Evolutionary conservation across 2,888 invertebrate species (phyloP).

Genomic region (Cotesia congregata): DNA sequence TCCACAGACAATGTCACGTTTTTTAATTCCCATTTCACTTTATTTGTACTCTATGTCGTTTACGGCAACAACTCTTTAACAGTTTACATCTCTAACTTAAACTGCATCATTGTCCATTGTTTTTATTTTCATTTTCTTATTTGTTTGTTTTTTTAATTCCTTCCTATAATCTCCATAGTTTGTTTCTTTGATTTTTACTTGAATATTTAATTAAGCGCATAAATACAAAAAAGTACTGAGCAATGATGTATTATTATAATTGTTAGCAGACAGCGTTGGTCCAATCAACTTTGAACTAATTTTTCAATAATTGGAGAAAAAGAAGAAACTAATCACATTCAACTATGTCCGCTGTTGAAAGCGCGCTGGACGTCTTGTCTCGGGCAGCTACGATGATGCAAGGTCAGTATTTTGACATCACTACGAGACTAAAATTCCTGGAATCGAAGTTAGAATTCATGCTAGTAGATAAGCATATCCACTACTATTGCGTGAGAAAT

Average conservation of each 20-base stretch:
- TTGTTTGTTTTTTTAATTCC: slow-evolving; percentile 16
- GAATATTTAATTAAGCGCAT: neutral
- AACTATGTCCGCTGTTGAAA: slow-evolving; percentile 82
- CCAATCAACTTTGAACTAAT: neutral
- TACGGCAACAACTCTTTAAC: slow-evolving; percentile 9
- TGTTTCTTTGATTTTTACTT: neutral
- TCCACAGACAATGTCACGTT: slow-evolving; percentile 70
- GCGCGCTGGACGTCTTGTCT: slow-evolving; percentile 88
- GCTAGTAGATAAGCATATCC: no score
- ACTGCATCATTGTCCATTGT: slow-evolving; percentile 17
- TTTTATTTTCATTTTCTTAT: slow-evolving; percentile 10
- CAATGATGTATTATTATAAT: neutral
- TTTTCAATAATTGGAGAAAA: slow-evolving; percentile 24
- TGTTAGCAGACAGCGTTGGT: neutral
- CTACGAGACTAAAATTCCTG: slow-evolving; percentile 19
- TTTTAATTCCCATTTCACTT: slow-evolving; percentile 68
- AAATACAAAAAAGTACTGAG: neutral
- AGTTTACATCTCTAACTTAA: slow-evolving; percentile 26
- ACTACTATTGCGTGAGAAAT: no score
- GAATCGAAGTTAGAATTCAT: slow-evolving; percentile 22
- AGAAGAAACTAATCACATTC: slow-evolving; percentile 35
- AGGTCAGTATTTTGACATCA: slow-evolving; percentile 66
- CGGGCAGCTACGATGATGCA: slow-evolving; percentile 92
- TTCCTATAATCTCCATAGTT: neutral
- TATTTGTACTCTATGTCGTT: slow-evolving; percentile 55